Conservation (phyloP, 2,888 invertebrate species). For the Camponotus fellah region DNA sequence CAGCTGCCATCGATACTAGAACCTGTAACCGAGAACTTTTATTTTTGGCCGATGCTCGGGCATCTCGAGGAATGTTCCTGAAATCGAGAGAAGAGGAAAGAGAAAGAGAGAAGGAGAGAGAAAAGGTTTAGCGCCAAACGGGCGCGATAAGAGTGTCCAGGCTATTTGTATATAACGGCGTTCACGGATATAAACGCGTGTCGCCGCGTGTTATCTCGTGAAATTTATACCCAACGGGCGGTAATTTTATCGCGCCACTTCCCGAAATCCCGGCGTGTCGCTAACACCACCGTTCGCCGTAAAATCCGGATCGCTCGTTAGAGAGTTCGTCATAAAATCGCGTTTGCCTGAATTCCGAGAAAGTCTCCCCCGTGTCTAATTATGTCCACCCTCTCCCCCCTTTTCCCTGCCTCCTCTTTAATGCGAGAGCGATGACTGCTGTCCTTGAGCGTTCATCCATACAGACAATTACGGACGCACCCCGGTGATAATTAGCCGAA, state of each 20-base stretch:
- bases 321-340: conserved; percentile 41
- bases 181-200: conserved; percentile 28
- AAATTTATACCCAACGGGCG: conserved; percentile 47
- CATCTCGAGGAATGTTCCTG: conserved; percentile 13
- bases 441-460: conserved; percentile 50
- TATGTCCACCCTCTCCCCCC: background rate
- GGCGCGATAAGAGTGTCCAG: conserved; percentile 33
- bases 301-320: conserved; percentile 16
- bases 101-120: background rate
- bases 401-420: background rate
- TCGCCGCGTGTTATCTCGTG: conserved; percentile 41
- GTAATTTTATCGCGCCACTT: conserved; percentile 40
- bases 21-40: conserved; percentile 44
- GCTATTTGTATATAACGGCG: conserved; percentile 35
- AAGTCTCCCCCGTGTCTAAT: conserved; percentile 30
- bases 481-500: conserved; percentile 39
- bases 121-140: conserved; percentile 27
- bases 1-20: conserved; percentile 62
- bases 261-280: background rate
- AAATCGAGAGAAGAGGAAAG: conserved; percentile 1
- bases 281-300: background rate
- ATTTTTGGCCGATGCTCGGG: conserved; percentile 62
- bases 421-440: conserved; percentile 13
- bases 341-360: conserved; percentile 39
- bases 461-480: conserved; percentile 41